Base-by-base conservation (phyloP, 2,113 vertebrate genomes). In the Emydura subglobosa region DNA sequence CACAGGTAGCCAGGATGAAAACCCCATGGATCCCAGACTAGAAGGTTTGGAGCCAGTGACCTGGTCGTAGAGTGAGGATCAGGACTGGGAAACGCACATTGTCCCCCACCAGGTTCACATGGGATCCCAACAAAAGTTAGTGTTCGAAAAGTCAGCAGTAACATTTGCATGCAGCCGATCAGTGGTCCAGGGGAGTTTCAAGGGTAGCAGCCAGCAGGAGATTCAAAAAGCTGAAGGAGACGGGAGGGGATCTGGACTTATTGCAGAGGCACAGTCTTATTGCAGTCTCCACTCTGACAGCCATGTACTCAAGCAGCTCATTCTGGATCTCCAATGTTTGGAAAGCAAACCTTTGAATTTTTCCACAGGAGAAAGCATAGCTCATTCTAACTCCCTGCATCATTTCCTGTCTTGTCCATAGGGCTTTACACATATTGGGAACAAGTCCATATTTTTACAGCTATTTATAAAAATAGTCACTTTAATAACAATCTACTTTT, bases 61-160 rank as follows among this genome's bases (percentile, higher is more conserved):
- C 39, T 74, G 16, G 0, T 86, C 50, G 42, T 65, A 82, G 79
- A 85, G 2, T 27, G 84, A 82, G 88, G 14, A 1, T 82, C 24
- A 74, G 12, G 76, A 6, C 24, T 4, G 2, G 57, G 14, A 51
- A 78, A 80, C n/a, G 10, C 59, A 24, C 82, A 80, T 47, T 6
- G 74, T 22, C 72, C 7, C 3, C 21, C 42, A 51, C 14, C 72
- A 7, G 1, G 74, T 90, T 89, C 74, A 17, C 49, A 34, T 14
- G 2, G 3, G 5, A 61, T 92, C 27, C 49, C 76, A 14, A 61
- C 19, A 55, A 72, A 76, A 39, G 59, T 0, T 1, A 0, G 51
- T 86, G 17, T 83, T 55, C 27, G 34, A 42, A n/a, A 87, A 55
- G 79, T 51, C n/a, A 22, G 21, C 6, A 7, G 5, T 76, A 51